Evolutionary conservation across 2,797 vertebrate genomes (phyloP).

Genomic region (Anisognathus igniventris): DNA sequence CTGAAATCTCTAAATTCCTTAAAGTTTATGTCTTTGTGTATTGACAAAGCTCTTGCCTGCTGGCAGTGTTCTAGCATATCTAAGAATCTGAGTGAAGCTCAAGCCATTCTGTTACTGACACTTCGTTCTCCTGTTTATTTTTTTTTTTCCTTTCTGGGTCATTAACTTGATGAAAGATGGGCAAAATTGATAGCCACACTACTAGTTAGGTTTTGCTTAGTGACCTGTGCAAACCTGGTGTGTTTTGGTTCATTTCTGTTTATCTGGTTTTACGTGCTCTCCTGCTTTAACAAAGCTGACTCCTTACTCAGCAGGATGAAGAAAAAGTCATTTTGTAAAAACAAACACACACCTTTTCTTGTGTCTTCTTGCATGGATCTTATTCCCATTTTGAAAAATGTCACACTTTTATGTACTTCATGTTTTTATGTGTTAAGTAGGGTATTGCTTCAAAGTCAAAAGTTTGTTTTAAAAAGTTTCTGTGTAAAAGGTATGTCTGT

Average conservation of each 20-base stretch:
- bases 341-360: accelerated
- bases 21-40: too few species aligned
- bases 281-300: not conserved
- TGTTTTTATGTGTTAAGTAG: not conserved
- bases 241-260: not conserved
- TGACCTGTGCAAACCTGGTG: accelerated
- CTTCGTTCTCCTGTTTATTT: not conserved
- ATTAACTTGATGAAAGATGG: not conserved
- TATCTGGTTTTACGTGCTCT: not conserved
- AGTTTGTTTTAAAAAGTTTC: not conserved
- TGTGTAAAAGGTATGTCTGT: accelerated
- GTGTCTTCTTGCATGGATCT: not conserved
- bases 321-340: not conserved
- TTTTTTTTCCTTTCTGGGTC: not conserved
- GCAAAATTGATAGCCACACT: not conserved
- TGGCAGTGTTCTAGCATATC: accelerated
- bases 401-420: accelerated
- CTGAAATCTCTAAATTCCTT: too few species aligned
- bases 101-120: accelerated
- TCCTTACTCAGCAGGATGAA: not conserved
- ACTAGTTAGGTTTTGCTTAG: not conserved
- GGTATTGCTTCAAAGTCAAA: not conserved
- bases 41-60: not conserved
- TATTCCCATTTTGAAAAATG: not conserved
- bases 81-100: not conserved